Conservation (phyloP, 2,113 vertebrate genomes). For the Osmerus eperlanus region DNA sequence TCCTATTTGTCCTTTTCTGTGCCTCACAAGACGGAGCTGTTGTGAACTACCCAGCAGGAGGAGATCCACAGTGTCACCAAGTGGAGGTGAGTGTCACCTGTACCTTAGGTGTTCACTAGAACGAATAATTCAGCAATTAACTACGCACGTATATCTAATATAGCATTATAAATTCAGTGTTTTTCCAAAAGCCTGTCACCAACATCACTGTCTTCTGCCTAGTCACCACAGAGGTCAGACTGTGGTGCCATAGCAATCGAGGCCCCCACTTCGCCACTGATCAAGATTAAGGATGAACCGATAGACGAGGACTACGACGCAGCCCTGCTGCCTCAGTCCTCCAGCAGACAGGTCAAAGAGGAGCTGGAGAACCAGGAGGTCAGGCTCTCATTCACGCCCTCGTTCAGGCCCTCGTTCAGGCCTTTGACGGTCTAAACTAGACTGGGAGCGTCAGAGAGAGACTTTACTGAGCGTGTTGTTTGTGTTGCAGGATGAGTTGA, state of each 20-base stretch:
- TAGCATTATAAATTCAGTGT: not conserved
- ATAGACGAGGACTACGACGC: conserved; percentile 95
- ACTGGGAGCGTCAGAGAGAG: not conserved
- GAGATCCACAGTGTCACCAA: too few relatives aligned
- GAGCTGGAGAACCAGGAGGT: conserved; percentile 95
- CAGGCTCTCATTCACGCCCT: conserved; percentile 37
- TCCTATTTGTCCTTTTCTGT: too few relatives aligned
- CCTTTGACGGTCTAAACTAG: not conserved
- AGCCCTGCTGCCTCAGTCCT: conserved; percentile 75
- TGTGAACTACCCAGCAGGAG: too few relatives aligned
- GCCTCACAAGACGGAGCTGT: too few relatives aligned
- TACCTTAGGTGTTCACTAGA: too few relatives aligned
- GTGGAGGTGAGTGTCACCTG: too few relatives aligned
- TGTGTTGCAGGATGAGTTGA: conserved; percentile 87
- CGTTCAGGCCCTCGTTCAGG: not conserved
- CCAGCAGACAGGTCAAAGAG: conserved; percentile 87
- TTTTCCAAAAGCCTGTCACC: not conserved
- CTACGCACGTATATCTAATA: not conserved
- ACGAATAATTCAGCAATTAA: too few relatives aligned
- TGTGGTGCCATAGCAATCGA: conserved; percentile 62
- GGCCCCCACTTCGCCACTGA: conserved; percentile 75
- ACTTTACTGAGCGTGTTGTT: conserved; percentile 54
- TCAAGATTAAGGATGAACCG: conserved; percentile 96
- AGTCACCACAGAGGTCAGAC: conserved; percentile 30
- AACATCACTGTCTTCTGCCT: not conserved